Evolutionary conservation across 2,113 vertebrate species (phyloP).

Genomic region (Cyprinodon brontotheroides): DNA sequence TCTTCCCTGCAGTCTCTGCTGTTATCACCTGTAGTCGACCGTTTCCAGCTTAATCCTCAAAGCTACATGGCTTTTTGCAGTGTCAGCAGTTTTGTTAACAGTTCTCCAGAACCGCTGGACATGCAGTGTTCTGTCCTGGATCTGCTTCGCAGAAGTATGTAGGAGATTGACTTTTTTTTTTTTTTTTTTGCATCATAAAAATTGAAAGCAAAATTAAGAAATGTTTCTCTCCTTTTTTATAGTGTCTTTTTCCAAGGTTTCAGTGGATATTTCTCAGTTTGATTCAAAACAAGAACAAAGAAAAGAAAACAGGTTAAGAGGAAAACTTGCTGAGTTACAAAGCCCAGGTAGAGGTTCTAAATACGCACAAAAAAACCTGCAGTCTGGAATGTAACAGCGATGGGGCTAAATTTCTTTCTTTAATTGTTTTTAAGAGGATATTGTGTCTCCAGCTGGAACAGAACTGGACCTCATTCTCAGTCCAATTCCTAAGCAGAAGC

Average conservation of each 20-base stretch:
- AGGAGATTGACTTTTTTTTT: not conserved
- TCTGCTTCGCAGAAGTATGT: conserved; percentile 60
- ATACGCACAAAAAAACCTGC: too few relatives aligned
- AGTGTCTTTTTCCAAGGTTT: conserved; percentile 19
- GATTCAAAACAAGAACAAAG: not conserved
- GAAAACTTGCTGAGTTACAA: conserved; percentile 24
- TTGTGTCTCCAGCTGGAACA: conserved; percentile 52
- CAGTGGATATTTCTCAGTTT: conserved; percentile 45
- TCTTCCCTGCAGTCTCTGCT: conserved; percentile 60
- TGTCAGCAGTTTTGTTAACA: conserved; percentile 24
- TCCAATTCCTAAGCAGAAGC: not conserved
- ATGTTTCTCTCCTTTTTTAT: not conserved
- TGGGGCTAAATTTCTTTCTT: not conserved
- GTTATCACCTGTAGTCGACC: conserved; percentile 62
- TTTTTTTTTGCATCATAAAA: not conserved
- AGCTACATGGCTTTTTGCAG: conserved; percentile 19
- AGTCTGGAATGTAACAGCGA: not conserved
- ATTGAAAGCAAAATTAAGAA: not conserved
- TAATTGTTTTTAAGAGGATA: conserved; percentile 37
- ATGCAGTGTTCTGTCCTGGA: conserved; percentile 48
- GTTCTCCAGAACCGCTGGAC: conserved; percentile 51
- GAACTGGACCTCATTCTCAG: conserved; percentile 71
- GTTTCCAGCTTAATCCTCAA: not conserved
- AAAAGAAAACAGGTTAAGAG: not conserved
- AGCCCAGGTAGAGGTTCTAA: conserved; percentile 45